Conservation (phyloP, 2,888 invertebrate genomes). For the Cryptophagus acutangulus region DNA sequence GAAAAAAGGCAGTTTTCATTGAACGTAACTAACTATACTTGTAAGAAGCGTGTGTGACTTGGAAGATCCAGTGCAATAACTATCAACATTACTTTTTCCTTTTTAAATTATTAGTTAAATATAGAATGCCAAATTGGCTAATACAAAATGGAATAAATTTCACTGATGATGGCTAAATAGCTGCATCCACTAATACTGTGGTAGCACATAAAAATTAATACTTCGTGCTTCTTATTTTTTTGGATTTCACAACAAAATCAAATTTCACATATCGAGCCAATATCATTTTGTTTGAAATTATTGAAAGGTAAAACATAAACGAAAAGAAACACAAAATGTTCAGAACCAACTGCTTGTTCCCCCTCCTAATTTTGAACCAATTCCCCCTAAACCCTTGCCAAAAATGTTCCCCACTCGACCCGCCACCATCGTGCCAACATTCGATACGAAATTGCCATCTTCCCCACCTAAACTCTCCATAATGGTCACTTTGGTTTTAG, state of each 20-base stretch:
- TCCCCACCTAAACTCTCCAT: constrained; percentile 62
- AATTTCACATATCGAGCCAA: not conserved
- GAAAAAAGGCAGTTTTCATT: not conserved
- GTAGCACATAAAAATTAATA: constrained; percentile 12
- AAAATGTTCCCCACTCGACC: constrained; percentile 86
- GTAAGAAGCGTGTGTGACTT: too few relatives aligned
- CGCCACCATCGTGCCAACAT: constrained; percentile 79
- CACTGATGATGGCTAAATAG: not conserved
- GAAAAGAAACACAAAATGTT: constrained; percentile 15
- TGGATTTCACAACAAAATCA: constrained; percentile 4
- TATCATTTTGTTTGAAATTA: constrained; percentile 9
- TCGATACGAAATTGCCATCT: constrained; percentile 68
- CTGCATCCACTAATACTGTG: constrained; percentile 4
- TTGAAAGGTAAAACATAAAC: not conserved
- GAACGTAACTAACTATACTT: constrained; percentile 1
- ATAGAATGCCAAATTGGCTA: not conserved
- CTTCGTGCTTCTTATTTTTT: constrained; percentile 16
- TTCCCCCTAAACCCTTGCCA: constrained; percentile 84
- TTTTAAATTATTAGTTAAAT: too few relatives aligned
- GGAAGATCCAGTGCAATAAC: constrained; percentile 18
- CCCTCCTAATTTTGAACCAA: constrained; percentile 83
- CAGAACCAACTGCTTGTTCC: constrained; percentile 83
- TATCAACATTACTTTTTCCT: constrained; percentile 8
- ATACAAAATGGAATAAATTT: constrained; percentile 1
- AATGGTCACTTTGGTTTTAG: constrained; percentile 57